Evolutionary conservation across 2,888 invertebrate genomes (phyloP), one percentile per base, ranked within the genome.

Genomic region (Spialia ferax): DNA sequence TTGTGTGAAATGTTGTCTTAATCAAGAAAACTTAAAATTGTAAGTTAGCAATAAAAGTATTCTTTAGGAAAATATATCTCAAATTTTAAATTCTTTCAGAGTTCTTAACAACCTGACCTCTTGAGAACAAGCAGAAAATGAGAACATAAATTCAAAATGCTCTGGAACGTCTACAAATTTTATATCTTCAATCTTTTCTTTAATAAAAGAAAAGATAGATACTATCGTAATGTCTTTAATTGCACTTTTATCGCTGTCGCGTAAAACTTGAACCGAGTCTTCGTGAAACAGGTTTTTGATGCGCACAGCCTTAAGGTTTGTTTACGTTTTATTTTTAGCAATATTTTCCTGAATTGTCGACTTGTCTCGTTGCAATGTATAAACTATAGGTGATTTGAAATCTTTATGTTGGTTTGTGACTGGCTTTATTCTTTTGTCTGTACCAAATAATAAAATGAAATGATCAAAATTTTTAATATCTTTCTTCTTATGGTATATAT

Each of bases 271-370:
- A 1, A 70, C 70, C 77, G 56, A 20, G 56, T 68, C 72, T 75
- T 74, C 68, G 66, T 60, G 69, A 80, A 86, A 88, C 89, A 75
- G 83, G 88, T 86, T 85, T 75, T 71, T 73, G 75, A 77, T 79
- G 81, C 82, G 82, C 76, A 79, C 82, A 81, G 82, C 81, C 80
- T 85, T 84, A 81, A 77, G 75, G 77, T 86, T 87, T 88, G 86
- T 89, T 87, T 88, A 88, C 83, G 73, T 81, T 86, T 83, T 84
- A 87, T 87, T 88, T 88, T 88, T 84, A 85, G 80, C 79, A 75
- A 80, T 81, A 83, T 78, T 75, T 75, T 70, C 70, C 78, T 80
- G 81, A 82, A 80, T 81, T 76, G 81, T 79, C 74, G 69, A 68
- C 70, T 72, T 26, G 54, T 57, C 45, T 50, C 32, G n/a, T 38